Evolutionary conservation across 2,888 invertebrate genomes (phyloP).

Genomic region (Megalurothrips usitatus): DNA sequence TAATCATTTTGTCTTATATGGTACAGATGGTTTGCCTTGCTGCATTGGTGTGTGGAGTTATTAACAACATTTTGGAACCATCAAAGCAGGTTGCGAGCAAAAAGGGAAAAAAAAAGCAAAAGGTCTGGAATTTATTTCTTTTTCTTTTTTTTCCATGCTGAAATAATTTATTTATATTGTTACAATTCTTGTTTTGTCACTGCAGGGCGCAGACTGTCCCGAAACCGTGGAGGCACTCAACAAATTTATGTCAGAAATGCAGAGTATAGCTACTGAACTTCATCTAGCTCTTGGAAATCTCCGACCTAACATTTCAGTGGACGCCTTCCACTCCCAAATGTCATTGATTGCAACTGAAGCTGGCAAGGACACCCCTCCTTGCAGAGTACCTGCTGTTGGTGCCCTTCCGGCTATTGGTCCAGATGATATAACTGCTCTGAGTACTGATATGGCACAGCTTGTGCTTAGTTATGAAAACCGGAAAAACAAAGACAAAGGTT

Average conservation of each 20-base stretch:
- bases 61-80: conserved; percentile 1
- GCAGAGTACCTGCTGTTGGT: neutral
- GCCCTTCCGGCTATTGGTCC: neutral
- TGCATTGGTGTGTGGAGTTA: neutral
- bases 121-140: neutral
- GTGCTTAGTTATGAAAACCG: conserved; percentile 16
- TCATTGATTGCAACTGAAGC: neutral
- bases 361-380: neutral
- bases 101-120: conserved; percentile 1
- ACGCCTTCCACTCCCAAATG: neutral
- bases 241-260: neutral
- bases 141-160: neutral
- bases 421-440: neutral
- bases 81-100: neutral
- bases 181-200: neutral
- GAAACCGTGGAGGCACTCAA: neutral
- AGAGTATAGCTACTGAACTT: neutral
- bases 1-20: neutral
- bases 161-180: neutral
- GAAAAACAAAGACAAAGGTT: conserved; percentile 10
- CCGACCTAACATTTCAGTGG: neutral
- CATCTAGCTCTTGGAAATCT: neutral
- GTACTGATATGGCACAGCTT: conserved; percentile 5
- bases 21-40: neutral
- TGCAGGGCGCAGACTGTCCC: neutral